Base-by-base conservation (phyloP, 1,140 invertebrate species). In the Drosophila neocordata region DNA sequence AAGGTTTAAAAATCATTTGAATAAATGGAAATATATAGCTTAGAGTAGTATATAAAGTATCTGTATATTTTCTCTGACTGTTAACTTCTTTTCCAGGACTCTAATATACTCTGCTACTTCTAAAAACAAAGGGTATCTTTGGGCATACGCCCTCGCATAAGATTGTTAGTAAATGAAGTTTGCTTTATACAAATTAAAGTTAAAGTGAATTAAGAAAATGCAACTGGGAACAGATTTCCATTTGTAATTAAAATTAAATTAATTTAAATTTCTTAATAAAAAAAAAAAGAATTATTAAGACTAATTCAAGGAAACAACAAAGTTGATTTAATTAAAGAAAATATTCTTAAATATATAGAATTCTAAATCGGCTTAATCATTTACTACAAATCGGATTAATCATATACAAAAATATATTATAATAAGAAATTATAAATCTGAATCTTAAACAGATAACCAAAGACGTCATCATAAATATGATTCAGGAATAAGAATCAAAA, bases 221-320 rank as follows among this genome's bases (percentile, higher is more conserved):
- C 31, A 62, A 53, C 7, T 8, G 24, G 35, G 12, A 22, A 27
- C 13, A 9, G 4, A 56, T n/a, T 52, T 12, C 35, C 13, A 66
- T 22, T 48, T 31, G 12, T 60, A 11, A 34, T n/a, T 9, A 31
- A 69, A 51, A 44, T 41, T 37, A 18, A 53, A 20, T n/a, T 48
- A 11, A 31, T 69, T 62, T 70, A 12, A 15, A 56, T 34, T 56
- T 56, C 22, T 18, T 56, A 56, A 56, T 48, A 48, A 12, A 20
- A 15, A 41, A 15, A 44, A 6, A 3, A 48, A 18, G 2, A 48
- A 35, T 24, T 24, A 35, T 35, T 2, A 12, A 35, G 15, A 18
- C 0, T 11, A 48, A 20, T 3, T 31, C 1, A 6, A 31, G 27
- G 27, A 48, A 48, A 20, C 15, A 11, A 20, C 15, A 18, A 48